Conservation (phyloP, 2,888 invertebrate genomes). For the Drosophila basisetae region DNA sequence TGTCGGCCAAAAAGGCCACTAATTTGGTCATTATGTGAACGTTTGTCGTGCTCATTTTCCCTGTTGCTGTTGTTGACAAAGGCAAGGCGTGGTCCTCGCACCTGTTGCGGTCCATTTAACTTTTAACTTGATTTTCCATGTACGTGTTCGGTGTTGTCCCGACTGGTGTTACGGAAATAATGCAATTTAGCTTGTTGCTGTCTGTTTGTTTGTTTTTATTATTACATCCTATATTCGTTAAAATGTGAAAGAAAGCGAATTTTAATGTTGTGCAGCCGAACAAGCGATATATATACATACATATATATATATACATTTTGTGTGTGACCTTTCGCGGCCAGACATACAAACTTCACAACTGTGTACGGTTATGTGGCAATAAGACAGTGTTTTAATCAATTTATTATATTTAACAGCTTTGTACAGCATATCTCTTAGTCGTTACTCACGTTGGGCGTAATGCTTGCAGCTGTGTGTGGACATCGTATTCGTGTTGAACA, state of each 20-base stretch:
- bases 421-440: neutral
- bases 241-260: neutral
- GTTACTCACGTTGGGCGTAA: neutral
- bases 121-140: conserved; percentile 59
- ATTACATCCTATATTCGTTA: neutral
- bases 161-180: neutral
- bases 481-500: conserved; percentile 35
- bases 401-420: neutral
- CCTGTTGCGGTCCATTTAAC: conserved; percentile 72
- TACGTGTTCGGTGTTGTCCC: neutral
- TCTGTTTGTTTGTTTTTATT: neutral
- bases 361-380: neutral
- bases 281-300: neutral
- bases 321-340: neutral
- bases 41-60: conserved; percentile 31
- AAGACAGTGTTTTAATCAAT: neutral
- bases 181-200: neutral
- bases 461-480: neutral
- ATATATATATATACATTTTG: neutral
- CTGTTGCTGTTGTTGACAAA: conserved; percentile 4
- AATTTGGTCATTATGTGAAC: conserved; percentile 71
- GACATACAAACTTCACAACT: neutral
- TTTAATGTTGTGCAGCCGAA: neutral
- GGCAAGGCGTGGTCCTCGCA: conserved; percentile 39
- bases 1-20: conserved; percentile 57